A percentile compares a stretch with the other conserved stretches of the same genome.
Evolutionary conservation across 2,113 vertebrate genomes (phyloP).

Genomic region (Todiramphus saurophagus): DNA sequence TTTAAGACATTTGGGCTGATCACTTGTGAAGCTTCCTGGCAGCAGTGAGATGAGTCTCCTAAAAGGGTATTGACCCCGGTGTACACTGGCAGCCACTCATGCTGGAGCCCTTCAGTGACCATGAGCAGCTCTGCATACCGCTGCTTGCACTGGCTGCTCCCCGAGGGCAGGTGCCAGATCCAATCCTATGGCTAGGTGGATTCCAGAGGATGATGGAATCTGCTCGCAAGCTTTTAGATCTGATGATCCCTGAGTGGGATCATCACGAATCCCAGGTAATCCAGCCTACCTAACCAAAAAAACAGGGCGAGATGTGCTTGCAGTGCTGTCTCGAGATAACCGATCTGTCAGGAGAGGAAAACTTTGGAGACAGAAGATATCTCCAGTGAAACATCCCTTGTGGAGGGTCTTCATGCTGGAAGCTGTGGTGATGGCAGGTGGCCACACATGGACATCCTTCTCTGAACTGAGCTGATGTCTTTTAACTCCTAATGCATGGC

Average conservation of each 20-base stretch:
- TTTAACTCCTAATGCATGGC: not conserved
- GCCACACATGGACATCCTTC: accelerated
- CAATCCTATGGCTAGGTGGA: not conserved
- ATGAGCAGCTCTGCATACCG: accelerated
- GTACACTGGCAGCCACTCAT: accelerated
- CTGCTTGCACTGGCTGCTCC: not conserved
- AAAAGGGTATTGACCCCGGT: not conserved
- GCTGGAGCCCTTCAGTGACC: not conserved
- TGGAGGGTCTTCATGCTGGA: not conserved
- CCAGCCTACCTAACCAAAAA: not conserved
- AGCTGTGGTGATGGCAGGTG: not conserved
- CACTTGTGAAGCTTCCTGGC: not conserved
- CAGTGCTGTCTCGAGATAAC: not conserved
- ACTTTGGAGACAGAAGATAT: not conserved
- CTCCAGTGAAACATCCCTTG: not conserved
- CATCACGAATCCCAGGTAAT: not conserved
- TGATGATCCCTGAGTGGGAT: not conserved
- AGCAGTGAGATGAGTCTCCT: not conserved
- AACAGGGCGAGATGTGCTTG: not conserved
- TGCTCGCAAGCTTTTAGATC: not conserved
- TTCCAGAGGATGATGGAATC: not conserved
- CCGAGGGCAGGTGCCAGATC: not conserved
- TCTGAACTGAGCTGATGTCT: not conserved
- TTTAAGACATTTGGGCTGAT: not conserved
- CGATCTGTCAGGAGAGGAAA: not conserved